These are phyloP conservation scores for Phytoseiulus persimilis DNA, from an alignment of 2,888 invertebrate species.

Conservation along the genomic window DNA sequence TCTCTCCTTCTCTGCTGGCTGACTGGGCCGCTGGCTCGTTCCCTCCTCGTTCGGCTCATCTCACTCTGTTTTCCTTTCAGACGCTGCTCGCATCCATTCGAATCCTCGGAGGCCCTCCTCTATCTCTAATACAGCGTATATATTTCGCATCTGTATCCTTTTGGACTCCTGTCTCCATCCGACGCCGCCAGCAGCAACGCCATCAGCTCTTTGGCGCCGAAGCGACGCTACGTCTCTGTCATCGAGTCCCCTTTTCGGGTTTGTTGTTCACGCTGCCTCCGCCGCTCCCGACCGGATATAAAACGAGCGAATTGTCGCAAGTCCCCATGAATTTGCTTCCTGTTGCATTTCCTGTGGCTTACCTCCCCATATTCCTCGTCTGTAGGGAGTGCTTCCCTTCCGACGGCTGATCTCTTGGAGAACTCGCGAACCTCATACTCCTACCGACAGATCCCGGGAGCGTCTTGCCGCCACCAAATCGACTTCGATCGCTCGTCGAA, in stretches of 20 bases:
- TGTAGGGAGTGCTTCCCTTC: no score
- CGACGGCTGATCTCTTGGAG: no score
- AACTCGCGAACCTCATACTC: no score
- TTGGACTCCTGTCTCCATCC: not conserved
- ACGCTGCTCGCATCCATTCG: slow-evolving; percentile 9
- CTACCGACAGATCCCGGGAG: no score
- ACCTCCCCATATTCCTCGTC: not conserved
- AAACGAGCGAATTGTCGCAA: not conserved
- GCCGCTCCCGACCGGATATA: not conserved
- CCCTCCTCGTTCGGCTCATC: not conserved
- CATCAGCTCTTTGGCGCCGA: not conserved
- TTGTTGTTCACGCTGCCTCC: not conserved
- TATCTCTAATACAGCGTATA: slow-evolving; percentile 27
- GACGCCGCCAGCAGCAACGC: not conserved
- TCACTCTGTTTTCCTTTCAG: not conserved
- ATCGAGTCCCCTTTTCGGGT: not conserved
- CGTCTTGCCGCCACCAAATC: no score
- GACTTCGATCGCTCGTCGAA: no score
- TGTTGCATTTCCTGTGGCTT: slow-evolving; percentile 16
- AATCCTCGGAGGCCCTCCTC: not conserved
- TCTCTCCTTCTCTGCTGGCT: not conserved
- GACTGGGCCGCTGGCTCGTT: not conserved
- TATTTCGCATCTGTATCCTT: slow-evolving; percentile 37
- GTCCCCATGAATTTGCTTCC: not conserved
- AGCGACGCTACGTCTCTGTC: not conserved